Percentiles rank a stretch among this genome's conserved stretches.
Evolutionary conservation across 2,888 invertebrate species (phyloP).

Genomic region (Clitarchus hookeri): DNA sequence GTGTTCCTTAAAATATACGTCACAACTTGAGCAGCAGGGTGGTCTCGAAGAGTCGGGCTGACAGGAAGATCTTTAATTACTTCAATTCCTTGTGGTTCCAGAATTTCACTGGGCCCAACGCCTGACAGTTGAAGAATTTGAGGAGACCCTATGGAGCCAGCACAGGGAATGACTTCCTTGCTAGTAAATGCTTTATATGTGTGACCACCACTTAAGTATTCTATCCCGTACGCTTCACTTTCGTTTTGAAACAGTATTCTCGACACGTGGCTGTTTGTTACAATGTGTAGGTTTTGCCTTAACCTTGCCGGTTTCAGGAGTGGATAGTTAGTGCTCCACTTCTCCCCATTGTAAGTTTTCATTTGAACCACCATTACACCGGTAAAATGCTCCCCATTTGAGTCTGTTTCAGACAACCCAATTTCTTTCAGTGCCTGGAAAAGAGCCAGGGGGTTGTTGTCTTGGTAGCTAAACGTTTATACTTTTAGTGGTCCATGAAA

Average conservation of each 20-base stretch:
- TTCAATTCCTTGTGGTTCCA: conserved; percentile 75
- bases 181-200: conserved; percentile 62
- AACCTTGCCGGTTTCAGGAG: conserved; percentile 54
- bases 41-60: conserved; percentile 76
- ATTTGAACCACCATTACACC: conserved; percentile 40
- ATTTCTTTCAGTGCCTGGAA: conserved; percentile 52
- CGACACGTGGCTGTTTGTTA: conserved; percentile 59
- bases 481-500: conserved; percentile 52
- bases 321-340: conserved; percentile 58
- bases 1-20: not conserved
- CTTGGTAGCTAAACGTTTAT: conserved; percentile 53
- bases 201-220: conserved; percentile 75
- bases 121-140: conserved; percentile 72
- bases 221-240: conserved; percentile 77
- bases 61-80: conserved; percentile 80
- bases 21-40: not conserved
- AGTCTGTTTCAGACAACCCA: conserved; percentile 49
- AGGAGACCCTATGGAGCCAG: conserved; percentile 40
- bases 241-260: conserved; percentile 58
- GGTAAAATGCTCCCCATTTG: conserved; percentile 52
- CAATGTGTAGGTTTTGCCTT: conserved; percentile 34
- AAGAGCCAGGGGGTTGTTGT: conserved; percentile 51
- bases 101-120: conserved; percentile 74
- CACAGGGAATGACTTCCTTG: conserved; percentile 40
- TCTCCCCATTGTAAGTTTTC: conserved; percentile 46